Evolutionary conservation across 2,888 invertebrate species (phyloP), one percentile per base, ranked within the genome.

Genomic region (Cordilura impudica): DNA sequence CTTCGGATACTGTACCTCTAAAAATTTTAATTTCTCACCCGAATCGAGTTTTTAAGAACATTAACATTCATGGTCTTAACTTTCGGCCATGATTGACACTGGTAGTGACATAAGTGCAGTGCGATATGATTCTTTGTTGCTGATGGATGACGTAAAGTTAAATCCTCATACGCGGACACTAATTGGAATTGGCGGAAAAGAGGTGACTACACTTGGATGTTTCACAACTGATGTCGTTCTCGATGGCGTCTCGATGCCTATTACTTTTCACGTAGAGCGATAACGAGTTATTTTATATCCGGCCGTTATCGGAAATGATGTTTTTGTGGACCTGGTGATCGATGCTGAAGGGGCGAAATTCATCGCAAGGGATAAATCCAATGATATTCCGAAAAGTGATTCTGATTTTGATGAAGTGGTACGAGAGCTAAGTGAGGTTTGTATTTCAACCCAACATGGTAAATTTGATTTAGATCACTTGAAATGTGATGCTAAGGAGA

Each of bases 211-310:
- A n/a, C 7, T 56, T 5, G 66, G 26, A 19, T 8, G 16, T 45
- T n/a, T n/a, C n/a, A n/a, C n/a, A n/a, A n/a, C n/a, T n/a, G n/a
- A n/a, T n/a, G n/a, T n/a, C n/a, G n/a, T n/a, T n/a, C n/a, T n/a
- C n/a, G n/a, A n/a, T n/a, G n/a, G n/a, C n/a, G n/a, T n/a, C n/a
- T n/a, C n/a, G n/a, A n/a, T n/a, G n/a, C n/a, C n/a, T n/a, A 21
- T 74, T 0, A 58, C 39, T 1, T 74, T 74, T 12, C 51, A 67
- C 14, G 53, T 60, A 4, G 60, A 49, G 10, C 49, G 39, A 6
- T 66, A 71, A 16, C 31, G 35, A 3, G 66, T 71, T 19, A 51
- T 77, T 19, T 35, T 51, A 18, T 76, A 71, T 51, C 51, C 70
- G 1, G 65, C 65, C 4, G 23, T 76, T n/a, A 35, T 70, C 1